Evolutionary conservation across 2,113 vertebrate genomes (phyloP), one percentile per base, ranked within the genome.

Genomic region (Microtus ochrogaster): DNA sequence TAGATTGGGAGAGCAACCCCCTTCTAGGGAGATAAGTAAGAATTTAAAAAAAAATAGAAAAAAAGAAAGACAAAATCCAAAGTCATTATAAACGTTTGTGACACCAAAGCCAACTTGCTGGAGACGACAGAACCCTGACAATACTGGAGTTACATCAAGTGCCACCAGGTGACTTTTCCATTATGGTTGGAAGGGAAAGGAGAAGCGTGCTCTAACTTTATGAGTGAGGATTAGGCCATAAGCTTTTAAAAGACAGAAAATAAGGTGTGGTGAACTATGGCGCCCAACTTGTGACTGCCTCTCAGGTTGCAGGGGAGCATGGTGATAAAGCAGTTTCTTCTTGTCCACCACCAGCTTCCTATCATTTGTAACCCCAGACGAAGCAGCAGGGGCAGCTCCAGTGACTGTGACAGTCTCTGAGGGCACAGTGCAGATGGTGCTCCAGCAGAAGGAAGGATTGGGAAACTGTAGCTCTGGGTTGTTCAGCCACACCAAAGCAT

Each of bases 191-290:
- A 65, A 92, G 87, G 52, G 92, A 97, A 96, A 82, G 83, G 90
- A 94, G 88, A 76, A 94, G 72, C 74, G 16, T 91, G 74, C 87
- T 65, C 33, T 70, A 68, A 89, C 90, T 94, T 92, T 92, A 94
- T 86, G 81, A 92, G 91, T 87, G 91, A 96, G 73, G 76, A 92
- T 76, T 47, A 94, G 94, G 47, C 47, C 74, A 47, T 96, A 94
- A 95, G 90, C 30, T 78, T 94, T 96, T 96, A 88, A 95, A 93
- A 97, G 85, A 94, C 28, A 83, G 39, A 78, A 44, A 26, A 78
- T 83, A 93, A 55, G 61, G 72, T n/a, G 13, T n/a, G 44, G 47
- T 61, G 81, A 61, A 95, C 87, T 89, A 89, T 65, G 76, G 78
- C 11, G n/a, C 91, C 65, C 30, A 91, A 52, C 58, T 94, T 92